Evolutionary conservation across 2,888 invertebrate species (phyloP).

Genomic region (Philonicus albiceps): DNA sequence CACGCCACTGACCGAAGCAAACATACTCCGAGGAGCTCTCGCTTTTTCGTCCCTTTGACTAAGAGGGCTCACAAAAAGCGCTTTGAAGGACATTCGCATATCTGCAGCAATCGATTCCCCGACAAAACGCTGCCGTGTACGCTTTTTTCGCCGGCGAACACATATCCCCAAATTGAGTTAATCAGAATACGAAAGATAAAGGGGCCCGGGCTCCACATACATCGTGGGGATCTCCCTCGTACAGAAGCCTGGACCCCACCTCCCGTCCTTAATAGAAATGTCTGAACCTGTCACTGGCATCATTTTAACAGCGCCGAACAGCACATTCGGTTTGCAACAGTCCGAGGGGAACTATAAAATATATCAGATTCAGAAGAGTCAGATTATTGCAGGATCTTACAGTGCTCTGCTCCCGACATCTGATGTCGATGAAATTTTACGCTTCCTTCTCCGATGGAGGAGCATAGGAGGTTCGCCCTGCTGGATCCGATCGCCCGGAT

Average conservation of each 20-base stretch:
- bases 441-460: not conserved
- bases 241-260: not conserved
- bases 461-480: not conserved
- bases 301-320: not conserved
- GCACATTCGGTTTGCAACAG: not conserved
- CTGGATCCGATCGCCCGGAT: not conserved
- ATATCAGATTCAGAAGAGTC: not conserved
- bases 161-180: conserved; percentile 35
- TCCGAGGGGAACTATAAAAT: conserved; percentile 31
- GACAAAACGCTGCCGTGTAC: not conserved
- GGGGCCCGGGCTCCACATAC: not conserved
- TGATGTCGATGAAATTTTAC: conserved; percentile 24
- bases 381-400: not conserved
- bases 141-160: not conserved
- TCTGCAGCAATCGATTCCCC: not conserved
- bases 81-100: not conserved
- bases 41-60: not conserved
- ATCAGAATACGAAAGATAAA: conserved; percentile 19
- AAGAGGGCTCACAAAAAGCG: not conserved
- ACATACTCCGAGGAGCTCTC: not conserved
- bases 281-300: conserved; percentile 26
- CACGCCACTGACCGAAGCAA: not conserved
- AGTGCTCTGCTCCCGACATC: not conserved
- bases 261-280: conserved; percentile 13
- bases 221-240: not conserved